These are phyloP conservation scores for Unio delphinus DNA, from an alignment of 2,888 invertebrate species.

Conservation along the genomic window DNA sequence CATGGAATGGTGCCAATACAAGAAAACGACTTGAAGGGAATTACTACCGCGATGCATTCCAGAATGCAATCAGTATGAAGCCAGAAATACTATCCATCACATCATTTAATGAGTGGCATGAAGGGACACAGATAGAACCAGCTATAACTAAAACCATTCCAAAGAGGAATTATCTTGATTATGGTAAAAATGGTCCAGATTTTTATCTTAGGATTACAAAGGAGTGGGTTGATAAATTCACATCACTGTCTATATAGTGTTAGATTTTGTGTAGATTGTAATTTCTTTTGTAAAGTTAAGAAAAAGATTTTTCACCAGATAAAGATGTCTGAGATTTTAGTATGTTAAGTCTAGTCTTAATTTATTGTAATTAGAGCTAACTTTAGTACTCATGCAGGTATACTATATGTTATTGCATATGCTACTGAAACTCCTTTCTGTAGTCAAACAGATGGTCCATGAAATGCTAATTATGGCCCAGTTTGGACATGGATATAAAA, in stretches of 20 bases:
- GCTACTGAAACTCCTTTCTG: too few species aligned
- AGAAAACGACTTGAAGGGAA: conserved; percentile 75
- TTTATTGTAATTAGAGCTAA: too few species aligned
- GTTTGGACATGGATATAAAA: too few species aligned
- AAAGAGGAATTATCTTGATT: conserved; percentile 74
- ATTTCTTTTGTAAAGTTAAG: too few species aligned
- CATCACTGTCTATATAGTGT: not conserved
- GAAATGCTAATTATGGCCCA: too few species aligned
- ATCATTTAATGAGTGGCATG: conserved; percentile 84
- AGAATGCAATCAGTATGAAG: conserved; percentile 76
- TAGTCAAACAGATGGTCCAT: too few species aligned
- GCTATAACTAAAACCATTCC: conserved; percentile 72
- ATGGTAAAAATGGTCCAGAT: conserved; percentile 77
- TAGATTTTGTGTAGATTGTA: too few species aligned
- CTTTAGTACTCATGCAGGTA: too few species aligned
- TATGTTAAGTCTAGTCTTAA: too few species aligned
- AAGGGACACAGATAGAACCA: conserved; percentile 83
- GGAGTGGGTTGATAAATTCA: conserved; percentile 23
- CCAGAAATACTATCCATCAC: conserved; percentile 78
- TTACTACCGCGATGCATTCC: conserved; percentile 79
- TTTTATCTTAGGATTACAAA: conserved; percentile 79
- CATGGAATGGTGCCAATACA: conserved; percentile 76
- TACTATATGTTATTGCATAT: too few species aligned
- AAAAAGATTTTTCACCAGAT: too few species aligned
- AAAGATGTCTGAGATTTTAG: too few species aligned